These are phyloP conservation scores for Trilocha varians DNA, from an alignment of 2,888 invertebrate species.

Conservation along the genomic window DNA sequence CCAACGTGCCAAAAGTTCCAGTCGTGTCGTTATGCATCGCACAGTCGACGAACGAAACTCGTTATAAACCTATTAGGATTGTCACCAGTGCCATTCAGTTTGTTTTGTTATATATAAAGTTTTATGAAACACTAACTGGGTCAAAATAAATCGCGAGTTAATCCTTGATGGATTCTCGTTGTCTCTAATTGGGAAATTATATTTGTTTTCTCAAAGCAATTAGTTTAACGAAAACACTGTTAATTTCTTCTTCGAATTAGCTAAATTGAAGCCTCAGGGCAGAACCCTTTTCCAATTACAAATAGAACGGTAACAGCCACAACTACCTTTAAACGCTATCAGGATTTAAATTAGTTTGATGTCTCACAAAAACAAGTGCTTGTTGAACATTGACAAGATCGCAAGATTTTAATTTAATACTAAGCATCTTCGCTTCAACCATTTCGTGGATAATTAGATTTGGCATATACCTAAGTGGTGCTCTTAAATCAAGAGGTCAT, in stretches of 20 bases:
- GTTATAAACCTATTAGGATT: background rate
- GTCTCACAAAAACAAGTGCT: background rate
- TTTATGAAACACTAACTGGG: no score
- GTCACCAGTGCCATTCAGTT: background rate
- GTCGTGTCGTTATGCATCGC: background rate
- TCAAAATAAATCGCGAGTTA: background rate
- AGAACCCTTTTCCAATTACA: background rate
- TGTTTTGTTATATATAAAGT: no score
- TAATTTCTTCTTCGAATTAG: background rate
- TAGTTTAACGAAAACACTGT: background rate
- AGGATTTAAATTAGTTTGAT: background rate
- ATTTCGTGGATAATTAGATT: no score
- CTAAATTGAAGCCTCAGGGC: background rate
- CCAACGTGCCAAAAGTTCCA: background rate
- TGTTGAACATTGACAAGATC: background rate
- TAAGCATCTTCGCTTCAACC: no score
- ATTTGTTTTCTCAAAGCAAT: background rate
- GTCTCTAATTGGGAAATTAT: background rate
- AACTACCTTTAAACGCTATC: no score
- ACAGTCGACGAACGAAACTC: background rate
- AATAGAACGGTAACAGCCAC: background rate
- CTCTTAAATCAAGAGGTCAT: no score
- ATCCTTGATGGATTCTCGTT: background rate
- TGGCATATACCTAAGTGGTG: no score
- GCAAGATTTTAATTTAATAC: no score